These are phyloP conservation scores for Anas bahamensis DNA, from an alignment of 2,797 vertebrate genomes.

Conservation along the genomic window DNA sequence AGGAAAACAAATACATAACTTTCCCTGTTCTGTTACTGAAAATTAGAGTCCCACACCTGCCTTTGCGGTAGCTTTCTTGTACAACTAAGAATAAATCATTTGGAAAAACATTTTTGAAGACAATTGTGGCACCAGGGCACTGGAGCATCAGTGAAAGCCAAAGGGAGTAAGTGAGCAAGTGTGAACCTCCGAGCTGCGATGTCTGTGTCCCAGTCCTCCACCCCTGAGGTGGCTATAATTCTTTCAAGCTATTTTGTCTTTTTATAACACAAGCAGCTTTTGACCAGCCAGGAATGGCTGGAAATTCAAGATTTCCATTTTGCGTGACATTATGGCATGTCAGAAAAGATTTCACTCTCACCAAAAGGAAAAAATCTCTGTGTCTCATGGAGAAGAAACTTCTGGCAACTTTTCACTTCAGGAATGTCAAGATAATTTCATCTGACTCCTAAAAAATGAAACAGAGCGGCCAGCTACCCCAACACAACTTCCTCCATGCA, in stretches of 20 bases:
- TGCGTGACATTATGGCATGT: neutral
- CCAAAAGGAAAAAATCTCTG: conserved; percentile 36
- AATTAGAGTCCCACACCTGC: neutral
- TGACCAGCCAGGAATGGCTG: neutral
- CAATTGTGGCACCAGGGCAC: neutral
- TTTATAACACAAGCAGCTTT: neutral
- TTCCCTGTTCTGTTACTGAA: neutral
- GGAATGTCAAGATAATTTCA: conserved; percentile 65
- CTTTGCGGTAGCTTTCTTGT: neutral
- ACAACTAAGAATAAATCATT: neutral
- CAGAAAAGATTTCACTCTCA: conserved; percentile 42
- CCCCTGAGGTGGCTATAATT: neutral
- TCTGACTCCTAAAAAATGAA: conserved; percentile 67
- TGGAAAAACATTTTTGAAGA: neutral
- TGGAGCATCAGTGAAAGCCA: neutral
- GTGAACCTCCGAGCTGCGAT: neutral
- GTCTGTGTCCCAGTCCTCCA: neutral
- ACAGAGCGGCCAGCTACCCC: conserved; percentile 44
- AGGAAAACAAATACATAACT: neutral
- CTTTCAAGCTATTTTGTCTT: conserved; percentile 12
- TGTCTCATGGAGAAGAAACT: conserved; percentile 22
- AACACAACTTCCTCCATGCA: conserved; percentile 17
- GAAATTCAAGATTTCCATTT: conserved; percentile 48
- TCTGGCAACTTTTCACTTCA: conserved; percentile 45
- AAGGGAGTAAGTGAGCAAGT: neutral